A percentile compares a stretch with the other conserved stretches of the same genome.
These are phyloP conservation scores for Rhagophthalmus giganteus DNA, from an alignment of 2,888 invertebrate genomes.

Conservation along the genomic window DNA sequence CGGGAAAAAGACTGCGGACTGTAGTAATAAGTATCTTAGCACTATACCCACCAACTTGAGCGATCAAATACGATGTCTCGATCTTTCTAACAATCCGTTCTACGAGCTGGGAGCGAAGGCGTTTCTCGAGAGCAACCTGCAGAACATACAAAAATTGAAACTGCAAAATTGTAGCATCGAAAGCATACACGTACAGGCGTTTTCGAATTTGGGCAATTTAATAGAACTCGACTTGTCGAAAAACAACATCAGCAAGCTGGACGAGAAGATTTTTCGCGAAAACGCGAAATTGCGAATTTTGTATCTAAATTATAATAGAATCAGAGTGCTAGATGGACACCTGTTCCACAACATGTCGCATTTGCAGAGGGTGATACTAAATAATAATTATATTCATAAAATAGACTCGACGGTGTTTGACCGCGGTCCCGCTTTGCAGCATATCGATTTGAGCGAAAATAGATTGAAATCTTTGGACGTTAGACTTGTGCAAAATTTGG, in stretches of 20 bases:
- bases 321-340: slow-evolving; percentile 66
- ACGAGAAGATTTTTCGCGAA: slow-evolving; percentile 71
- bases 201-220: slow-evolving; percentile 74
- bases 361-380: slow-evolving; percentile 76
- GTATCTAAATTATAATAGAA: slow-evolving; percentile 72
- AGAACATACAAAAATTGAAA: slow-evolving; percentile 80
- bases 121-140: slow-evolving; percentile 69
- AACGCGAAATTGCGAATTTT: slow-evolving; percentile 73
- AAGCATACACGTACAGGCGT: slow-evolving; percentile 73
- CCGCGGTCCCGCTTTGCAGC: slow-evolving; percentile 65
- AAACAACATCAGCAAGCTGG: slow-evolving; percentile 68
- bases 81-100: slow-evolving; percentile 72
- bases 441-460: slow-evolving; percentile 74
- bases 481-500: slow-evolving; percentile 67
- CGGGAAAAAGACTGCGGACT: slow-evolving; percentile 83
- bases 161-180: slow-evolving; percentile 74
- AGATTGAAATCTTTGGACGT: slow-evolving; percentile 67
- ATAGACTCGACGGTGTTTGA: slow-evolving; percentile 74
- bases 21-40: slow-evolving; percentile 61
- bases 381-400: slow-evolving; percentile 71
- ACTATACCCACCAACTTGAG: slow-evolving; percentile 74
- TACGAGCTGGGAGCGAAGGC: slow-evolving; percentile 67
- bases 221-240: slow-evolving; percentile 82
- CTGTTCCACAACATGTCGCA: slow-evolving; percentile 61
- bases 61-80: slow-evolving; percentile 70